Conservation (phyloP, 2,888 invertebrate genomes). For the Nomada flava region DNA sequence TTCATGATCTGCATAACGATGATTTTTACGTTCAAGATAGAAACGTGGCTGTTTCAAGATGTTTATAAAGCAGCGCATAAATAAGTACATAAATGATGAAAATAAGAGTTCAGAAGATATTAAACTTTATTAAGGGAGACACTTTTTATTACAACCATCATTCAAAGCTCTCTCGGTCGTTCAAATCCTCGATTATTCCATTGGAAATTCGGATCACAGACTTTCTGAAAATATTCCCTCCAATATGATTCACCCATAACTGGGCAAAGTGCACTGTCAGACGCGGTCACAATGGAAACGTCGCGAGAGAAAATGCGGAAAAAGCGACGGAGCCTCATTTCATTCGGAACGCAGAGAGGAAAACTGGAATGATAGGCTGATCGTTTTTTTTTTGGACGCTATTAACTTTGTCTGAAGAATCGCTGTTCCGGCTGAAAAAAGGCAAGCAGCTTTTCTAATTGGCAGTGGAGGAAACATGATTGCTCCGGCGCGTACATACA, state of each 20-base stretch:
- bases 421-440: conserved; percentile 13
- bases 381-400: conserved; percentile 9
- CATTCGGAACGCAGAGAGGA: neutral
- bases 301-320: neutral
- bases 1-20: too few species aligned
- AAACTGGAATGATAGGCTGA: conserved; percentile 23
- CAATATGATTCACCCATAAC: neutral
- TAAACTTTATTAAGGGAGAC: neutral
- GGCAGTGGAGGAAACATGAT: conserved; percentile 41
- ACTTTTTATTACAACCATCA: neutral
- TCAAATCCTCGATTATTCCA: too few species aligned
- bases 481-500: conserved; percentile 47
- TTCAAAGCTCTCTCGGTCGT: too few species aligned
- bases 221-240: neutral
- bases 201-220: neutral
- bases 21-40: too few species aligned
- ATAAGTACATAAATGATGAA: neutral
- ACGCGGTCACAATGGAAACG: neutral
- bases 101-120: neutral
- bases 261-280: neutral
- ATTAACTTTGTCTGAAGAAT: conserved; percentile 41
- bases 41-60: too few species aligned
- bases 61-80: neutral
- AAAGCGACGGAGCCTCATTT: neutral
- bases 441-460: neutral